Conservation (phyloP, 2,888 invertebrate genomes). For the Epiblema foenella region DNA sequence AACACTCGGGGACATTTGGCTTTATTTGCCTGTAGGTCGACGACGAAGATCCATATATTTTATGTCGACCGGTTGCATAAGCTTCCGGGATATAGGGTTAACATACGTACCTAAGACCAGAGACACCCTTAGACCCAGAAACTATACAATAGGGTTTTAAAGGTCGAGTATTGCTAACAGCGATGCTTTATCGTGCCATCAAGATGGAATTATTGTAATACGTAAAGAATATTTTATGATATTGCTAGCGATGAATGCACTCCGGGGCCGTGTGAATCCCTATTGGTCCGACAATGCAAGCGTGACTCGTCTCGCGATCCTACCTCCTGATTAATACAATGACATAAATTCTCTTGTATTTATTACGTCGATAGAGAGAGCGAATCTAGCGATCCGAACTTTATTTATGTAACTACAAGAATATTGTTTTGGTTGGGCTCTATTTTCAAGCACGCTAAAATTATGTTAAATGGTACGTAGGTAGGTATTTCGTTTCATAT, state of each 20-base stretch:
- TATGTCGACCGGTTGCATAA: not conserved
- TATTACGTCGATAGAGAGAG: conserved; percentile 71
- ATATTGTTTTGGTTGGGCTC: conserved; percentile 43
- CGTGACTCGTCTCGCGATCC: conserved; percentile 77
- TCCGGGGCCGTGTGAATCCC: conserved; percentile 72
- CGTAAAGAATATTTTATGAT: conserved; percentile 59
- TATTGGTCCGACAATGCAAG: conserved; percentile 73
- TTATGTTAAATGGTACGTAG: not conserved
- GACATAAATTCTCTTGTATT: conserved; percentile 80
- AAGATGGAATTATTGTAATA: conserved; percentile 69
- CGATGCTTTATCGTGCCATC: conserved; percentile 50
- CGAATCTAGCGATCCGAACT: conserved; percentile 50
- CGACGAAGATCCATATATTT: too few species aligned
- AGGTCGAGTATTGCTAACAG: conserved; percentile 16
- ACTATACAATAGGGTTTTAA: conserved; percentile 5
- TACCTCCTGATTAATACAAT: conserved; percentile 75
- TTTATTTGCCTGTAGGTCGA: too few species aligned
- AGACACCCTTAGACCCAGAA: conserved; percentile 2
- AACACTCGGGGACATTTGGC: too few species aligned
- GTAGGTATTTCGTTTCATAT: not conserved
- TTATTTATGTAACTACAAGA: conserved; percentile 53
- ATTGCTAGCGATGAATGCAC: conserved; percentile 63
- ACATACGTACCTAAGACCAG: not conserved
- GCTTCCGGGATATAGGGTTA: not conserved
- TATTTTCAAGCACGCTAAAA: not conserved